A percentile compares a stretch with the other conserved stretches of the same genome.
Evolutionary conservation across 2,888 invertebrate species (phyloP).

Genomic region (Drosophila nr. medialis): DNA sequence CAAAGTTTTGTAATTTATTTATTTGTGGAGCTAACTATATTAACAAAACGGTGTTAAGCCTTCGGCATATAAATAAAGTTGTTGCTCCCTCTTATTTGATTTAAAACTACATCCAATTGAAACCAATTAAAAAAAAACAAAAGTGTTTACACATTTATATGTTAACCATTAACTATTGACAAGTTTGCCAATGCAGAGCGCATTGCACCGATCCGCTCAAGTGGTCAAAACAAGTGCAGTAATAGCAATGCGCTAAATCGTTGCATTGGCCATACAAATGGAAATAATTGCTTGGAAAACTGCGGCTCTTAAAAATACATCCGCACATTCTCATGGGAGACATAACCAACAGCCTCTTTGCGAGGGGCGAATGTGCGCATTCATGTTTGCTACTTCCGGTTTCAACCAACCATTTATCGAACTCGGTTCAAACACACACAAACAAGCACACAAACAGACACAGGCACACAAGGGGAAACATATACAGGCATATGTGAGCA

Average conservation of each 20-base stretch:
- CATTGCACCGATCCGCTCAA: conserved; percentile 1
- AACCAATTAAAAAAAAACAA: neutral
- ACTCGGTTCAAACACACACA: neutral
- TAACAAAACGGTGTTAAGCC: neutral
- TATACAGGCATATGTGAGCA: conserved; percentile 24
- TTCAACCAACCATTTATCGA: conserved; percentile 28
- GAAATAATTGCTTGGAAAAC: conserved; percentile 75
- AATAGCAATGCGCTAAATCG: conserved; percentile 19
- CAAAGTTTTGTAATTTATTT: neutral
- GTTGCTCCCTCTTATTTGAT: neutral
- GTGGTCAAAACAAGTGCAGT: neutral
- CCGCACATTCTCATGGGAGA: conserved; percentile 46
- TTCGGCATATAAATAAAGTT: neutral
- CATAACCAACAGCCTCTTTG: conserved; percentile 36
- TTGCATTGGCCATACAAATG: conserved; percentile 60
- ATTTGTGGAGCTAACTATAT: neutral
- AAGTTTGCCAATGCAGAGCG: conserved; percentile 27
- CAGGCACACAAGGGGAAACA: neutral
- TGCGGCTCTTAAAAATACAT: conserved; percentile 74
- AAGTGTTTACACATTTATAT: conserved; percentile 22
- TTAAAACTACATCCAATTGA: neutral
- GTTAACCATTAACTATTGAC: conserved; percentile 40
- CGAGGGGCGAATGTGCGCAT: conserved; percentile 5
- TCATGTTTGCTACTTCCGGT: conserved; percentile 49
- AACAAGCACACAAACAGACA: neutral